Evolutionary conservation across 2,797 vertebrate genomes (phyloP).

Genomic region (Galago senegalensis): DNA sequence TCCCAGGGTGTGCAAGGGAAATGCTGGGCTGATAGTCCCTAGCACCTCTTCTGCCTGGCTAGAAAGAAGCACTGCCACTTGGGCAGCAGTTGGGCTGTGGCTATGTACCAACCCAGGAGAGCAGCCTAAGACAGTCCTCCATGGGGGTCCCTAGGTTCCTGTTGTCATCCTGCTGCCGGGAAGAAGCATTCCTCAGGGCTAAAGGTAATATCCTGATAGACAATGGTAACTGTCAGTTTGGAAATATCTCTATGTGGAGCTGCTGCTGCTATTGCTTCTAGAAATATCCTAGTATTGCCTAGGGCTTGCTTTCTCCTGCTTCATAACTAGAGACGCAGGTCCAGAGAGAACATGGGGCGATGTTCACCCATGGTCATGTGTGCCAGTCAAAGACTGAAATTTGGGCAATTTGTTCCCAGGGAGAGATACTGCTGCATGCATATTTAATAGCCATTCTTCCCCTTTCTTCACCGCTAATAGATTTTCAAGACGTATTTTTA

Average conservation of each 20-base stretch:
- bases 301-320: not conserved
- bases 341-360: not conserved
- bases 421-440: not conserved
- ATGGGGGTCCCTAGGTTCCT: not conserved
- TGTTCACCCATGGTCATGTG: not conserved
- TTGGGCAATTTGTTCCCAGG: not conserved
- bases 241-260: constrained; percentile 15
- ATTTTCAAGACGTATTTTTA: not conserved
- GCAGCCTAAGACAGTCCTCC: not conserved
- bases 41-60: not conserved
- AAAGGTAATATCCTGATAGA: no score
- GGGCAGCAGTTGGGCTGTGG: not conserved
- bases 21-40: not conserved
- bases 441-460: not conserved
- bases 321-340: not conserved
- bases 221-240: not conserved
- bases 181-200: not conserved
- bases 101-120: not conserved
- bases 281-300: not conserved
- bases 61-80: not conserved
- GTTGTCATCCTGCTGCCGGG: not conserved
- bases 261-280: not conserved
- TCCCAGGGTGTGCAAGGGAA: not conserved
- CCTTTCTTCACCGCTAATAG: not conserved
- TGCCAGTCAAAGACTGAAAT: not conserved